A percentile compares a stretch with the other conserved stretches of the same genome.
Evolutionary conservation across 1,140 invertebrate species (phyloP).

Genomic region (Gonioctena quinquepunctata): DNA sequence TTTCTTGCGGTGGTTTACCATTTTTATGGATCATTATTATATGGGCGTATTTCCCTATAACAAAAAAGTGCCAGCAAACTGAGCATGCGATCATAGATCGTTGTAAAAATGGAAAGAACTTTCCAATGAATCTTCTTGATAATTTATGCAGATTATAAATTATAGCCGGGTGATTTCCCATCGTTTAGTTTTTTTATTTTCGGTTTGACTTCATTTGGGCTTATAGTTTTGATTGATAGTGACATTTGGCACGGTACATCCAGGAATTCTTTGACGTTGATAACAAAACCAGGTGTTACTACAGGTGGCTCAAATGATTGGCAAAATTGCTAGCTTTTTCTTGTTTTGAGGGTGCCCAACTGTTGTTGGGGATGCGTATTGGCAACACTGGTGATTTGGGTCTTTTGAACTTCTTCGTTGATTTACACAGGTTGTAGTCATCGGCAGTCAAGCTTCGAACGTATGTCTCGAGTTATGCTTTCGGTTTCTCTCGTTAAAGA

Average conservation of each 20-base stretch:
- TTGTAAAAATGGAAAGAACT: background rate
- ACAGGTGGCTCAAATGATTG: background rate
- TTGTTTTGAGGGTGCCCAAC: background rate
- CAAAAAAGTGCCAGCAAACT: background rate
- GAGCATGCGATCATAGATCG: no score
- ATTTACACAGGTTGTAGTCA: background rate
- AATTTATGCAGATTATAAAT: background rate
- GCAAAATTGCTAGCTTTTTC: no score
- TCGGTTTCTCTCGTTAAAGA: no score
- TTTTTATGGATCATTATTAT: no score
- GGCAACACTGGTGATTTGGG: background rate
- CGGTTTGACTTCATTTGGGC: background rate
- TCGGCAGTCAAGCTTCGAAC: no score
- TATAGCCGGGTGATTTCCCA: background rate
- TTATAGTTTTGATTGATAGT: no score
- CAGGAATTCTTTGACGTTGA: background rate
- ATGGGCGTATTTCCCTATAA: no score
- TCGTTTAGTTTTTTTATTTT: background rate
- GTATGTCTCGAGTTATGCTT: no score
- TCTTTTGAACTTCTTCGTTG: background rate
- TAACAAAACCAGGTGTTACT: background rate
- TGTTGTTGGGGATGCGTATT: background rate
- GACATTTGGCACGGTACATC: no score
- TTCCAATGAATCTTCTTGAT: background rate
- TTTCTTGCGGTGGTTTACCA: no score